Conservation (phyloP, 2,113 vertebrate genomes). For the Toxotes chatareus region DNA sequence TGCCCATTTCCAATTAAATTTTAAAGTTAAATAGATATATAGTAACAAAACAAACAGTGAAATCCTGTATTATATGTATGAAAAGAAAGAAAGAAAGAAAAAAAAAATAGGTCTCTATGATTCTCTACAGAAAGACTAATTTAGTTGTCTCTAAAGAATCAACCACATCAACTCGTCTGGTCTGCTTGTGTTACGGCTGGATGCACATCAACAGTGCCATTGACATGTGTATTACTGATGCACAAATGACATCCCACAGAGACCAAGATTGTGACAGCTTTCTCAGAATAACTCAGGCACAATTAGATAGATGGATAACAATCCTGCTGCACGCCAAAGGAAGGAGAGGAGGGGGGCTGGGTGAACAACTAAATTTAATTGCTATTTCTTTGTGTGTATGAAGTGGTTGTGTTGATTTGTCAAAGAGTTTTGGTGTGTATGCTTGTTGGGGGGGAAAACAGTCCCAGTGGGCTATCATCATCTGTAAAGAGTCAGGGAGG, state of each 20-base stretch:
- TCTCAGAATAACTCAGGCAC: slow-evolving; percentile 51
- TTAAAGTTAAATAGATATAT: not conserved
- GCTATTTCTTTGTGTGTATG: slow-evolving; percentile 32
- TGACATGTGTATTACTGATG: slow-evolving; percentile 57
- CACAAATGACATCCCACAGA: slow-evolving; percentile 60
- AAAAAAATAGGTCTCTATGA: not conserved
- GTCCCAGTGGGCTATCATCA: slow-evolving; percentile 31
- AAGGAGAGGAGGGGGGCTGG: not conserved
- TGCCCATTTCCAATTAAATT: not conserved
- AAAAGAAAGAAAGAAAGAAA: too few relatives aligned
- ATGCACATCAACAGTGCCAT: slow-evolving; percentile 36
- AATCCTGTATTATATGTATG: not conserved
- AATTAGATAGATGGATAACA: slow-evolving; percentile 59
- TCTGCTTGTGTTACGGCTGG: slow-evolving; percentile 43
- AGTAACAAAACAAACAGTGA: not conserved
- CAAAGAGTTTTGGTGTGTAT: slow-evolving; percentile 2
- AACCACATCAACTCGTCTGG: slow-evolving; percentile 3
- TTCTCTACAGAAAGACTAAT: not conserved
- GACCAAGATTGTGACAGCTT: slow-evolving; percentile 61
- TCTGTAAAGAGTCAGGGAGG: slow-evolving; percentile 18
- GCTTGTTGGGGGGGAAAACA: slow-evolving; percentile 9
- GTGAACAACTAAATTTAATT: slow-evolving; percentile 50
- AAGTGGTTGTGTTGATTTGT: slow-evolving; percentile 19
- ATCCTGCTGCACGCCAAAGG: slow-evolving; percentile 12
- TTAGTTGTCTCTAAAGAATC: slow-evolving; percentile 8